These are phyloP conservation scores for Caenorhabditis sp. DNA, from an alignment of 2,888 invertebrate genomes.

Conservation along the genomic window DNA sequence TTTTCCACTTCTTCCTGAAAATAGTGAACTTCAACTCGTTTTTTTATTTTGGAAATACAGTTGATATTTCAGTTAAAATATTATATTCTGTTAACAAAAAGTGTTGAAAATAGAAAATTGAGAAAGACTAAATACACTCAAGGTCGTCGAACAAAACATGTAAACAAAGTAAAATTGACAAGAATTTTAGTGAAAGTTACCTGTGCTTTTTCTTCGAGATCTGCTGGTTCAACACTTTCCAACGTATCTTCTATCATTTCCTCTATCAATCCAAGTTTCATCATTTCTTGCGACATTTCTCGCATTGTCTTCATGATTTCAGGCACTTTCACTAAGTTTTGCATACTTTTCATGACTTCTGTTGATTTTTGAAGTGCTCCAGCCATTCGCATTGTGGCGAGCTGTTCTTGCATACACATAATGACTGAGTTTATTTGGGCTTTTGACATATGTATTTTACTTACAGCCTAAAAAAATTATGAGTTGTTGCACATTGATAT, in stretches of 20 bases:
- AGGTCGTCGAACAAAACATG: too few relatives aligned
- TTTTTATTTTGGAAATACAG: too few relatives aligned
- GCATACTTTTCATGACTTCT: constrained; percentile 98
- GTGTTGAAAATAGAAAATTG: not conserved
- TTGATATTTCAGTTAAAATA: too few relatives aligned
- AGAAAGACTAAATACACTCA: too few relatives aligned
- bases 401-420: constrained; percentile 95
- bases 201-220: constrained; percentile 94
- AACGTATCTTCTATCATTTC: constrained; percentile 98
- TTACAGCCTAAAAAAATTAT: constrained; percentile 76
- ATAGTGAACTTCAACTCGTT: too few relatives aligned
- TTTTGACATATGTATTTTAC: constrained; percentile 91
- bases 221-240: constrained; percentile 84
- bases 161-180: not conserved
- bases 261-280: constrained; percentile 91
- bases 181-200: constrained; percentile 77
- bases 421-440: constrained; percentile 95
- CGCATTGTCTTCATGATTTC: constrained; percentile 95
- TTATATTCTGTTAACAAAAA: too few relatives aligned
- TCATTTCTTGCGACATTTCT: constrained; percentile 98
- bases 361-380: constrained; percentile 85
- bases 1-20: constrained; percentile 67
- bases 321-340: constrained; percentile 85
- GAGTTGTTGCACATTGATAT: not conserved
- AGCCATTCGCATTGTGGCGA: constrained; percentile 82